A percentile compares a stretch with the other conserved stretches of the same genome.
These are phyloP conservation scores for Harpagus bidentatus DNA, from an alignment of 2,113 vertebrate genomes.

Conservation along the genomic window DNA sequence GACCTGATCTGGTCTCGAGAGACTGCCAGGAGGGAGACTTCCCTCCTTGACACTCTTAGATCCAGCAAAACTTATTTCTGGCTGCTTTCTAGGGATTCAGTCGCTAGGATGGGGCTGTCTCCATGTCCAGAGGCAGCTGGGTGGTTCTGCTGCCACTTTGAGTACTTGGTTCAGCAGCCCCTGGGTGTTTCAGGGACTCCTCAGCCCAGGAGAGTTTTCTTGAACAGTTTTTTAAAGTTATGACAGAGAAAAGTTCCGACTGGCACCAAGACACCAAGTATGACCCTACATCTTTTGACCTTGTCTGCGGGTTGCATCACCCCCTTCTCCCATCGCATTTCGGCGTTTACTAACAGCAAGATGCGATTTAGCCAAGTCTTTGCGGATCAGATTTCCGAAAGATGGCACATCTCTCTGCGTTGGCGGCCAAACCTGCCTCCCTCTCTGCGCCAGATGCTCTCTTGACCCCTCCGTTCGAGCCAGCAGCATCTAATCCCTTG, in stretches of 20 bases:
- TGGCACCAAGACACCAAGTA: not conserved
- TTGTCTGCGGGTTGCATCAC: rapidly evolving
- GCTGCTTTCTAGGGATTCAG: rapidly evolving
- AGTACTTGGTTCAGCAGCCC: rapidly evolving
- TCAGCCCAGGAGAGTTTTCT: not conserved
- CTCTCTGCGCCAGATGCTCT: not conserved
- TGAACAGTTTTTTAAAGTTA: not conserved
- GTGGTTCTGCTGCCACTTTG: not conserved
- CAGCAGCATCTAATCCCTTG: not conserved
- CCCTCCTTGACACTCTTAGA: not conserved
- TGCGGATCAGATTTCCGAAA: not conserved
- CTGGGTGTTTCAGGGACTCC: no score
- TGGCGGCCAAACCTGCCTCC: not conserved
- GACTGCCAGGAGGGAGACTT: not conserved
- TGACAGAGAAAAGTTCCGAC: rapidly evolving
- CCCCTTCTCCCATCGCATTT: not conserved
- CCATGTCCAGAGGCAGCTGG: not conserved
- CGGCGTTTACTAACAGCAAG: not conserved
- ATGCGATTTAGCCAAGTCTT: not conserved
- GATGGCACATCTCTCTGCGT: not conserved
- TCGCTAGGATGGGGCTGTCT: no score
- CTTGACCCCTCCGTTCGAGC: not conserved
- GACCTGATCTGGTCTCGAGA: not conserved
- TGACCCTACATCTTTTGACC: rapidly evolving
- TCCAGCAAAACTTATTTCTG: not conserved